phyloP scores from a whole-genome alignment of 2,888 invertebrate species.

The Cheilosia scutellata region DNA sequence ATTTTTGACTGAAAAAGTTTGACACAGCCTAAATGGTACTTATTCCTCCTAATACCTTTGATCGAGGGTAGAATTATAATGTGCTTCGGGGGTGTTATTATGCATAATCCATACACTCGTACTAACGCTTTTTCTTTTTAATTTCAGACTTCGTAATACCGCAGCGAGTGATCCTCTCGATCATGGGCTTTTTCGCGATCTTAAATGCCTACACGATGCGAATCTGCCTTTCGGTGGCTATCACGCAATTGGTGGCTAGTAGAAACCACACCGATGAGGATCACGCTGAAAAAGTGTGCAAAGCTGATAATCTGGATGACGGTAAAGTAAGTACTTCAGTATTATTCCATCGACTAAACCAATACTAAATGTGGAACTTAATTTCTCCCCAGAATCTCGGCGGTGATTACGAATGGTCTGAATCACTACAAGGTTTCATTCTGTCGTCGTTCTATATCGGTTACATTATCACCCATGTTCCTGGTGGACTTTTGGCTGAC shows the following conservation, averaged over 20 bases:
- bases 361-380: not conserved
- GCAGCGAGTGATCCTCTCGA: constrained; percentile 88
- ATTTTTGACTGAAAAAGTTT: no score
- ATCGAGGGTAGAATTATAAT: no score
- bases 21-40: no score
- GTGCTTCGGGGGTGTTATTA: no score
- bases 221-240: constrained; percentile 89
- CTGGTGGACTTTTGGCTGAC: constrained; percentile 92
- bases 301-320: constrained; percentile 78
- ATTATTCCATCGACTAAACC: not conserved
- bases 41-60: no score
- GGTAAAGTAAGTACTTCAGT: constrained; percentile 58
- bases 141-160: constrained; percentile 81
- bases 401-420: constrained; percentile 87
- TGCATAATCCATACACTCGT: no score
- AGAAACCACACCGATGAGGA: constrained; percentile 77
- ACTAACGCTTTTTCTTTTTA: not conserved
- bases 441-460: constrained; percentile 94
- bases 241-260: constrained; percentile 88
- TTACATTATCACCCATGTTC: constrained; percentile 92
- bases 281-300: constrained; percentile 78
- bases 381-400: constrained; percentile 38
- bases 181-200: constrained; percentile 90
- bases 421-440: constrained; percentile 90
- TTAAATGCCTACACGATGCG: constrained; percentile 91